phyloP scores from a whole-genome alignment of 2,113 vertebrate genomes.

The Muscicapa adusta region DNA sequence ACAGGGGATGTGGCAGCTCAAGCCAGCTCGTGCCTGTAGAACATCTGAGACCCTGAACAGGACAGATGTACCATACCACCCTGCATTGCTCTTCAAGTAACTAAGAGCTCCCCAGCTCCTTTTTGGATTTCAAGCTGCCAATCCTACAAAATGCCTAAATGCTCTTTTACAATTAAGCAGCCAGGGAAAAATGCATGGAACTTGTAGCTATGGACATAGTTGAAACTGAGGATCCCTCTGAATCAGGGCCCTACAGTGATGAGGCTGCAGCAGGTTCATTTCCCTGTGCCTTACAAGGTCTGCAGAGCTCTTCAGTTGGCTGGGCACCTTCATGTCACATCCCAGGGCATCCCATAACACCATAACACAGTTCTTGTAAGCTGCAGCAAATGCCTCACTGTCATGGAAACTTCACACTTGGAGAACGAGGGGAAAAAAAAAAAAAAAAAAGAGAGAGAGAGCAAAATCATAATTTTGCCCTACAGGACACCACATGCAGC shows the following conservation, averaged over 20 bases:
- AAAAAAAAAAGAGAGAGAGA: background rate
- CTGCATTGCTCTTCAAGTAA: background rate
- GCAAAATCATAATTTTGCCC: background rate
- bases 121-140: background rate
- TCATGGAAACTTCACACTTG: background rate
- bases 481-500: background rate
- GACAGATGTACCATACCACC: background rate
- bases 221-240: background rate
- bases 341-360: background rate
- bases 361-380: background rate
- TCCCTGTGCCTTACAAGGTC: background rate
- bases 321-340: background rate
- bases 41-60: background rate
- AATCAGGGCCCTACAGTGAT: accelerated
- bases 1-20: background rate
- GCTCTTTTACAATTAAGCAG: background rate
- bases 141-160: background rate
- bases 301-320: background rate
- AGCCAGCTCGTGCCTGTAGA: background rate
- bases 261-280: background rate
- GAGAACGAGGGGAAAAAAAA: background rate
- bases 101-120: background rate
- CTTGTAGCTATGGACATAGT: background rate
- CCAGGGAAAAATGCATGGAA: background rate
- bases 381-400: background rate